Base-by-base conservation (phyloP, 2,888 invertebrate genomes). In the Amiota mariae region DNA sequence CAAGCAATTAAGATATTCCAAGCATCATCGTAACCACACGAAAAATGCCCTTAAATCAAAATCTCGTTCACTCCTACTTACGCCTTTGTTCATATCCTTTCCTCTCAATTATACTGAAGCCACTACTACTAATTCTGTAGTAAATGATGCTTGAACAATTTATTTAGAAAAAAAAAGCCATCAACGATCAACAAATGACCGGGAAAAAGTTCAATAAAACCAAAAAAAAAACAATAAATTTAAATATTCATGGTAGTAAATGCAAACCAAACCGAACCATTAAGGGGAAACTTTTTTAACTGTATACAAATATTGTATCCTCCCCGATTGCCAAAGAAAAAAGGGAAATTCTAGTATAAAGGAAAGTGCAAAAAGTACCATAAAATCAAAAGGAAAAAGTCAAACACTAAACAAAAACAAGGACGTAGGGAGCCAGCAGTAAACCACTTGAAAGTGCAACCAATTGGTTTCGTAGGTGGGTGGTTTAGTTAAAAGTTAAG, bases 221-320 rank as follows among this genome's bases (percentile, higher is more conserved):
- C 78, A 75, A 77, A 82, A 82, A 80, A 85, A 84, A 84, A 80
- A 82, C 85, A 84, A 82, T 85, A 82, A 82, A 82, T 85, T 82
- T 82, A 82, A 82, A 85, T 82, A 82, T 81, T 67, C 18, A 18
- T 11, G 6, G 18, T 59, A 13, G 18, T 59, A 36, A 36, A 2
- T 36, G 11, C 12, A 20, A 9, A 11, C 18, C 59, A n/a, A 59
- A 59, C 24, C 4, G 24, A 75, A 77, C 72, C 79, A 81, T 77
- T 74, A 71, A 64, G 36, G 36, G 6, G 36, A 36, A 78, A 85
- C 80, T 73, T 85, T 85, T 82, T 85, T 80, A 81, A 78, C 85
- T 78, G 78, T 76, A 82, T 24, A 24, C 24, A 24, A 2, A 24
- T 73, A 75, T 76, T 76, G 11, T 18, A 18, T 15, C 49, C 70